Conservation (phyloP, 2,113 vertebrate species). For the Odocoileus virginianus region DNA sequence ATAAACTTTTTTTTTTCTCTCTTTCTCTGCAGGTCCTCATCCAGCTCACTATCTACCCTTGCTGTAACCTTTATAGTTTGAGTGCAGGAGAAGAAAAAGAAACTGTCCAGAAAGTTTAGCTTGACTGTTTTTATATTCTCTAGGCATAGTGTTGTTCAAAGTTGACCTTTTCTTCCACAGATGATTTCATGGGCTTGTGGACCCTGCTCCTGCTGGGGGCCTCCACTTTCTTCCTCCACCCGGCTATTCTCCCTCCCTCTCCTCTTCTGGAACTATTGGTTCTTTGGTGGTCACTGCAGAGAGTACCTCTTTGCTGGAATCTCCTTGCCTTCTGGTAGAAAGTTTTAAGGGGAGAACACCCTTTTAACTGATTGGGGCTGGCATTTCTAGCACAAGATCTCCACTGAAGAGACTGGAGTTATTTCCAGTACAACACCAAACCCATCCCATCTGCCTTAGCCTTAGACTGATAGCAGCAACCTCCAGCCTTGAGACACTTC, state of each 20-base stretch:
- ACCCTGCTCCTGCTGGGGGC: neutral
- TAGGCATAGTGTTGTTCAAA: neutral
- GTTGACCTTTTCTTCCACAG: neutral
- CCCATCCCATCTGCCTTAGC: neutral
- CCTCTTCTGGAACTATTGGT: neutral
- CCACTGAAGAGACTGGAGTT: rapidly evolving
- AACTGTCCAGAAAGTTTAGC: neutral
- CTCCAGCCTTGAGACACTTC: neutral
- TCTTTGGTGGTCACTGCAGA: neutral
- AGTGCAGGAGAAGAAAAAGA: neutral
- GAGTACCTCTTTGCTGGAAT: neutral
- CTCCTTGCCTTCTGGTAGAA: neutral
- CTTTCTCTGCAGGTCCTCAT: neutral
- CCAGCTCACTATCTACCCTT: neutral
- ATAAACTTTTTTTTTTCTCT: neutral
- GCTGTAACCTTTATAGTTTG: neutral
- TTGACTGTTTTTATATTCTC: neutral
- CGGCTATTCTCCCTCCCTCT: neutral
- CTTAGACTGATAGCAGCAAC: rapidly evolving
- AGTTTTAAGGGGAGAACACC: neutral
- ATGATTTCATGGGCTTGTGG: neutral
- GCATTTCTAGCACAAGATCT: neutral
- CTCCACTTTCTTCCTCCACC: neutral
- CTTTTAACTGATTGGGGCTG: neutral
- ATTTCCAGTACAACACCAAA: neutral